A percentile compares a stretch with the other conserved stretches of the same genome.
These are phyloP conservation scores for Acanthoscelides obtectus DNA, from an alignment of 2,888 invertebrate genomes.

Conservation along the genomic window DNA sequence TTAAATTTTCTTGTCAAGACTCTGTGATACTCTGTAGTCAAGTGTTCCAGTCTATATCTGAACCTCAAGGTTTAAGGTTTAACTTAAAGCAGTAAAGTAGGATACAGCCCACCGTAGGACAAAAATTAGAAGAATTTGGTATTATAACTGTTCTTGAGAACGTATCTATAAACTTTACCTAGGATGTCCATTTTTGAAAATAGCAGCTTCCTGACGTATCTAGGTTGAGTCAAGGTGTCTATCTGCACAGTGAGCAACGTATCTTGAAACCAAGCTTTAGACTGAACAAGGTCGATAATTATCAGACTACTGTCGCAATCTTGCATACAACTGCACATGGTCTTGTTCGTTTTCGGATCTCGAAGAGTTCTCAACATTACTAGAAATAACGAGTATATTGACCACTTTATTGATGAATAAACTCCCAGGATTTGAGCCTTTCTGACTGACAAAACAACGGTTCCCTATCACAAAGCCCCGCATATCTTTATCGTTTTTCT, in stretches of 20 bases:
- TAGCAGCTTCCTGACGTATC: constrained; percentile 1
- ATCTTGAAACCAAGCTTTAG: not conserved
- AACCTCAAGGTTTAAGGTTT: no score
- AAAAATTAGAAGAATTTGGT: no score
- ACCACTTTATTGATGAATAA: not conserved
- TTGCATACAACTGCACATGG: constrained; percentile 1
- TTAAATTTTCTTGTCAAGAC: no score
- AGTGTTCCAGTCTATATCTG: no score
- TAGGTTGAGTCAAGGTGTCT: not conserved
- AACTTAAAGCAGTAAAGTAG: no score
- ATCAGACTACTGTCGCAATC: constrained; percentile 1
- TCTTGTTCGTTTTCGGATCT: not conserved
- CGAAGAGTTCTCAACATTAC: not conserved
- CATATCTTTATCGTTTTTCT: no score
- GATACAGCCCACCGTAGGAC: no score
- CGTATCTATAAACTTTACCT: not conserved
- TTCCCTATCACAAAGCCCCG: no score
- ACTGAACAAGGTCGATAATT: not conserved
- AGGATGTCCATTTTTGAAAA: constrained; percentile 4
- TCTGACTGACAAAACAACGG: no score
- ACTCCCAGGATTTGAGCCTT: no score
- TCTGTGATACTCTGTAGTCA: no score
- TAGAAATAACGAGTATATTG: not conserved
- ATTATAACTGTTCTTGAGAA: no score
- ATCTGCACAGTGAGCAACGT: not conserved